Evolutionary conservation across 1,140 invertebrate species (phyloP).

Genomic region (Spodoptera frugiperda): DNA sequence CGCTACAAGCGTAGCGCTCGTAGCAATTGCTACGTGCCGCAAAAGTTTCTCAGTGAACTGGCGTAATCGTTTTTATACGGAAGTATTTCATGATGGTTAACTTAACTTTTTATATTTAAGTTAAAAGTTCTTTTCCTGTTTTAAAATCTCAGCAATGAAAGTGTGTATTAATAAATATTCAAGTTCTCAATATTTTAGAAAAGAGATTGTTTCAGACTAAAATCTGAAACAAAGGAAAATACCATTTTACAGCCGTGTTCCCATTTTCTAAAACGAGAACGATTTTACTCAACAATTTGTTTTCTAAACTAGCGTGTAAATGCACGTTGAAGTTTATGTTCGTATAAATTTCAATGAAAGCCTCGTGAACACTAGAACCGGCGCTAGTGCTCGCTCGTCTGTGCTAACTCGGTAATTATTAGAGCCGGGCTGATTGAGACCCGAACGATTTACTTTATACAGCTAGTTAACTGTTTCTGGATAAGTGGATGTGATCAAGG

Average conservation of each 20-base stretch:
- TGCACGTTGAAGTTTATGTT: constrained; percentile 5
- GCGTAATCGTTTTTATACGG: constrained; percentile 13
- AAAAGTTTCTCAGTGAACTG: neutral
- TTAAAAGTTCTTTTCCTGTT: neutral
- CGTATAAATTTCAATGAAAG: constrained; percentile 20
- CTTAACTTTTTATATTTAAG: neutral
- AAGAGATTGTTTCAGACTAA: too few relatives aligned
- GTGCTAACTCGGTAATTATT: constrained; percentile 7
- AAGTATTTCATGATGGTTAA: constrained; percentile 12
- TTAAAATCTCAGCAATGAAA: neutral
- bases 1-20: constrained; percentile 1
- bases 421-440: neutral
- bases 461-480: neutral
- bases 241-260: too few relatives aligned
- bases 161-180: neutral
- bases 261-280: neutral
- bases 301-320: neutral
- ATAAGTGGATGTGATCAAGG: neutral
- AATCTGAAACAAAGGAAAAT: too few relatives aligned
- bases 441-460: neutral
- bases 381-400: neutral
- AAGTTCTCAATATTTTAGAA: too few relatives aligned
- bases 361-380: constrained; percentile 5
- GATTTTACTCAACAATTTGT: neutral
- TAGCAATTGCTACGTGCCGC: constrained; percentile 27